Evolutionary conservation across 2,113 vertebrate genomes (phyloP).

Genomic region (Oxyura jamaicensis): DNA sequence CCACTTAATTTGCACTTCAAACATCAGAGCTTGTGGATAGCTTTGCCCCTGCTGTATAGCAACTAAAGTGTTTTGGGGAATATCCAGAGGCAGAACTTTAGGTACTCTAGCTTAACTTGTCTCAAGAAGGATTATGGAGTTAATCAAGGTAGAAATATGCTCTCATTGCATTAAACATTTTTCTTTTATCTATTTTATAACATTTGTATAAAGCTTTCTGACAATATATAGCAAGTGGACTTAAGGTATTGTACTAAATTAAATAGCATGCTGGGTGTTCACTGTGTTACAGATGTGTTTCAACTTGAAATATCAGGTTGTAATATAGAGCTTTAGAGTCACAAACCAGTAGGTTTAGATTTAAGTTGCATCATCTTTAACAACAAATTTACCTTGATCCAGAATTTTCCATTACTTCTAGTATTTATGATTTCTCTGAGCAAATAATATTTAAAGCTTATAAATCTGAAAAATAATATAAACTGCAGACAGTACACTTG

Average conservation of each 20-base stretch:
- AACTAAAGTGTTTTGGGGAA: background rate
- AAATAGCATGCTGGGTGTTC: background rate
- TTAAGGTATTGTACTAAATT: slow-evolving; percentile 2
- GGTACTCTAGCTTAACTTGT: background rate
- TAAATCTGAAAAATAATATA: background rate
- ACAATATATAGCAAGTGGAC: background rate
- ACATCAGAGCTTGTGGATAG: background rate
- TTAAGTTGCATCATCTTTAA: background rate
- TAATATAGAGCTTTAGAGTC: background rate
- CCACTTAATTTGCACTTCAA: slow-evolving; percentile 41
- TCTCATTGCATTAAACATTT: background rate
- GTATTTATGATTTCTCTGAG: background rate
- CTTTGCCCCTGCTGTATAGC: background rate
- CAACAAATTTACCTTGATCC: background rate
- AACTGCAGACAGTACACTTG: background rate
- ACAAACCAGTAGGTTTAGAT: background rate
- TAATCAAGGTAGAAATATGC: slow-evolving; percentile 20
- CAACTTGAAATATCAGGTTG: background rate
- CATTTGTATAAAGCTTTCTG: background rate
- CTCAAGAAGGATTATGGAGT: background rate
- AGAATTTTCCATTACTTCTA: background rate
- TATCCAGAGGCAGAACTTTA: background rate
- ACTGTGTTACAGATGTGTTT: background rate
- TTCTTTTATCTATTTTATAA: background rate
- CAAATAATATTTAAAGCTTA: background rate